Conservation (phyloP, 1,140 invertebrate species). For the Drosophila navojoa region DNA sequence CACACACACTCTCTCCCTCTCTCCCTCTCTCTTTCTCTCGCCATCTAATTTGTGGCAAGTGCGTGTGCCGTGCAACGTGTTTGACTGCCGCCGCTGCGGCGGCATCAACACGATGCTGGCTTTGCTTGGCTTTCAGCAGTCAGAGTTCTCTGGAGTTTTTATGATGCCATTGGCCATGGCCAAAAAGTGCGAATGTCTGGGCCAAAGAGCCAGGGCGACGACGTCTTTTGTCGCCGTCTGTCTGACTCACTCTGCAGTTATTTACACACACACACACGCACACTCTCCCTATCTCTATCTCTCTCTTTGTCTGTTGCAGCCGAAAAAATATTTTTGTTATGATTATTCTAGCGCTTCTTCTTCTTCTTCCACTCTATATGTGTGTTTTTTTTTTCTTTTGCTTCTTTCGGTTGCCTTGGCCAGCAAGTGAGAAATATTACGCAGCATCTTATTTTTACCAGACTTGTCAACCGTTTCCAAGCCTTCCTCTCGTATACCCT, state of each 20-base stretch:
- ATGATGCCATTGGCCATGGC: constrained; percentile 75
- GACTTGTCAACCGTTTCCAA: constrained; percentile 14
- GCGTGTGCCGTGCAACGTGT: constrained; percentile 24
- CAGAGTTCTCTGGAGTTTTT: constrained; percentile 47
- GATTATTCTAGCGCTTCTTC: constrained; percentile 14
- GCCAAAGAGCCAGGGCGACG: constrained; percentile 40
- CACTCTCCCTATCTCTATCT: constrained; percentile 4
- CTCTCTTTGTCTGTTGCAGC: constrained; percentile 36
- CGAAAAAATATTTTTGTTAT: constrained; percentile 69
- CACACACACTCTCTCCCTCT: too few species aligned
- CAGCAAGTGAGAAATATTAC: constrained; percentile 41
- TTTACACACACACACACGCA: background rate
- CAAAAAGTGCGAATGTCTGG: constrained; percentile 60
- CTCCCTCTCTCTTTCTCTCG: too few species aligned
- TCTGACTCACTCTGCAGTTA: constrained; percentile 41
- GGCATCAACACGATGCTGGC: constrained; percentile 34
- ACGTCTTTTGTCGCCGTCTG: constrained; percentile 60
- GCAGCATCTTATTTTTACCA: constrained; percentile 50
- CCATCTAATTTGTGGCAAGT: constrained; percentile 34
- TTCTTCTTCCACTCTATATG: background rate
- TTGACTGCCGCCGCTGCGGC: constrained; percentile 13
- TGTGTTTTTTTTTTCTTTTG: too few species aligned
- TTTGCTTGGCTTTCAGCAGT: constrained; percentile 39
- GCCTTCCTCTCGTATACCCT: background rate
- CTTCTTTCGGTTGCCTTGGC: constrained; percentile 14